Evolutionary conservation across 2,113 vertebrate species (phyloP).

Genomic region (Acrocephalus kingi): DNA sequence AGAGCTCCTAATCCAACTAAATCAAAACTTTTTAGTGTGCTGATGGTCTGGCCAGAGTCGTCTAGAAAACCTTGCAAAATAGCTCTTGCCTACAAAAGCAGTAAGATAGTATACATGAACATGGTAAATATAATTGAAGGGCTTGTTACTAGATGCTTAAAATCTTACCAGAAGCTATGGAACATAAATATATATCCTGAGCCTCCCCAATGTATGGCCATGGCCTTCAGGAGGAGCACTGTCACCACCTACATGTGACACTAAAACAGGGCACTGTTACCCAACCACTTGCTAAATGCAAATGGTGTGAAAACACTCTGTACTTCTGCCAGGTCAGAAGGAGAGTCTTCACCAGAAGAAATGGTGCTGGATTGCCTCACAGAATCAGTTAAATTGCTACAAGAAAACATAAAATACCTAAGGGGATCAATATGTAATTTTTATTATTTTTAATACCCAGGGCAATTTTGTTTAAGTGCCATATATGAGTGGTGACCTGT

Average conservation of each 20-base stretch:
- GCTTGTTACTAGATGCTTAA: neutral
- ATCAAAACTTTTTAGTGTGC: constrained; percentile 78
- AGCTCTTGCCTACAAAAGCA: constrained; percentile 67
- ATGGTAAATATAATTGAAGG: neutral
- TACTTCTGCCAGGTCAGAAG: neutral
- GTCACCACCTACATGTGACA: neutral
- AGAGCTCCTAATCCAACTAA: constrained; percentile 75
- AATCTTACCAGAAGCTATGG: neutral
- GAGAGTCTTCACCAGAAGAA: neutral
- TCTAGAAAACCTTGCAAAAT: constrained; percentile 78
- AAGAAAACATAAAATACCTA: neutral
- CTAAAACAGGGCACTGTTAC: neutral
- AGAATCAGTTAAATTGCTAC: neutral
- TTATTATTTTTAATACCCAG: neutral
- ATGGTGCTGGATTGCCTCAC: fast-evolving
- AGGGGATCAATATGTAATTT: neutral
- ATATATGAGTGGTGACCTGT: neutral
- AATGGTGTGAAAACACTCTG: neutral
- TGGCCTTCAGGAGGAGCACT: neutral
- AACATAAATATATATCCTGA: neutral
- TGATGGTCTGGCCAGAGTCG: constrained; percentile 70
- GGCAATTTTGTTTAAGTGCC: neutral
- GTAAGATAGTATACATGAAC: neutral
- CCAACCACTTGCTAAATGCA: neutral
- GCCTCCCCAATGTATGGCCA: neutral